Conservation (phyloP, 2,888 invertebrate species). For the Syrista parreyssii region DNA sequence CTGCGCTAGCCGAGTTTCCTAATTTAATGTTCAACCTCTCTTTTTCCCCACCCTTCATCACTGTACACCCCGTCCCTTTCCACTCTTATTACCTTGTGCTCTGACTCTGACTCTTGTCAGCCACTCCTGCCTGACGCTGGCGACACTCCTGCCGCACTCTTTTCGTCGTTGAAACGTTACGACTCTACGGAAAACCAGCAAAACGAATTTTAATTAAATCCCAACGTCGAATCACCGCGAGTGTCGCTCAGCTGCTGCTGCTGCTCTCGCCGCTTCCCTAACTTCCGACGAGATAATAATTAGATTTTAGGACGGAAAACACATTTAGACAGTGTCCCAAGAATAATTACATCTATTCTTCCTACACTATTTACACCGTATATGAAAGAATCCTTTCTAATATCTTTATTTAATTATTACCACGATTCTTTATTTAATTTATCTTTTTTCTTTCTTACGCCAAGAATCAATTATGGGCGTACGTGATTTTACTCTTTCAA, state of each 20-base stretch:
- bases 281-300: not conserved
- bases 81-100: slow-evolving; percentile 8
- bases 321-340: not conserved
- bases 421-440: not conserved
- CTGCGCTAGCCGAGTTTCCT: slow-evolving; percentile 24
- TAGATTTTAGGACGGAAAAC: not conserved
- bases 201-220: slow-evolving; percentile 47
- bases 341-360: slow-evolving; percentile 1
- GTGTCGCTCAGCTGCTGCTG: not conserved
- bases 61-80: slow-evolving; percentile 20
- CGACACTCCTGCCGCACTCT: not conserved
- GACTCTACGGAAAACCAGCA: slow-evolving; percentile 20
- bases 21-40: slow-evolving; percentile 31
- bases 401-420: not conserved
- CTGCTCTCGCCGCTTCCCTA: not conserved
- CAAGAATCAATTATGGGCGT: not conserved
- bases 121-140: not conserved
- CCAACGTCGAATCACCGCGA: slow-evolving; percentile 23
- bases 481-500: not conserved
- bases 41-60: slow-evolving; percentile 19
- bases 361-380: not conserved
- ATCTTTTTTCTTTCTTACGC: not conserved
- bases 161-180: not conserved
- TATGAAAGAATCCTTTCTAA: not conserved
- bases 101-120: slow-evolving; percentile 11